A percentile compares a stretch with the other conserved stretches of the same genome.
Evolutionary conservation across 2,797 vertebrate genomes (phyloP).

Genomic region (Cichlasoma orientale): DNA sequence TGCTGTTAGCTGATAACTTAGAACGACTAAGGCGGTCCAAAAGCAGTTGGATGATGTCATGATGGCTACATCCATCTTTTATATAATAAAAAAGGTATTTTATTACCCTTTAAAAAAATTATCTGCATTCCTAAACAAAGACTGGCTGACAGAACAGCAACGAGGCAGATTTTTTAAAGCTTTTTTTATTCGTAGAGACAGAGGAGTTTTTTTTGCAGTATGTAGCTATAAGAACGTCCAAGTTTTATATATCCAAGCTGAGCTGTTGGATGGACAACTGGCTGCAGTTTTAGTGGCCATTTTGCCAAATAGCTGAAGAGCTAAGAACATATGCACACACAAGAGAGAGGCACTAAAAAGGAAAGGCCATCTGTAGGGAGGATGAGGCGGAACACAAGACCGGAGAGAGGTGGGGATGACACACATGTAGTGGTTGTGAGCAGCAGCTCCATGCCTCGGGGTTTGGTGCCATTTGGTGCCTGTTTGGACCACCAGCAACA

Average conservation of each 20-base stretch:
- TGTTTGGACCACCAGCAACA: conserved; percentile 4
- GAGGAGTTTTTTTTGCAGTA: rapidly evolving
- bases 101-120: too few relatives aligned
- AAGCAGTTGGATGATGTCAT: neutral
- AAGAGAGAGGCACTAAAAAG: neutral
- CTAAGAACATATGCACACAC: neutral
- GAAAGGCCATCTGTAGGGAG: conserved; percentile 38
- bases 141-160: too few relatives aligned
- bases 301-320: neutral
- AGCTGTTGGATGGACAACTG: neutral
- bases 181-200: neutral
- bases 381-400: neutral
- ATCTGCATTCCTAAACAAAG: too few relatives aligned
- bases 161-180: neutral
- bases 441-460: conserved; percentile 49
- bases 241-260: neutral
- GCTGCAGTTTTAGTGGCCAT: neutral
- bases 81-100: too few relatives aligned
- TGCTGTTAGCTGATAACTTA: too few relatives aligned
- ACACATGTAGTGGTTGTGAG: conserved; percentile 36
- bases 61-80: neutral
- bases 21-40: neutral
- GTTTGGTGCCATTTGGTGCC: conserved; percentile 61
- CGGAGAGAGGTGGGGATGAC: conserved; percentile 15
- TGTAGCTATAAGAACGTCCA: rapidly evolving